These are phyloP conservation scores for Lithobates pipiens DNA, from an alignment of 2,797 vertebrate species.

Conservation along the genomic window DNA sequence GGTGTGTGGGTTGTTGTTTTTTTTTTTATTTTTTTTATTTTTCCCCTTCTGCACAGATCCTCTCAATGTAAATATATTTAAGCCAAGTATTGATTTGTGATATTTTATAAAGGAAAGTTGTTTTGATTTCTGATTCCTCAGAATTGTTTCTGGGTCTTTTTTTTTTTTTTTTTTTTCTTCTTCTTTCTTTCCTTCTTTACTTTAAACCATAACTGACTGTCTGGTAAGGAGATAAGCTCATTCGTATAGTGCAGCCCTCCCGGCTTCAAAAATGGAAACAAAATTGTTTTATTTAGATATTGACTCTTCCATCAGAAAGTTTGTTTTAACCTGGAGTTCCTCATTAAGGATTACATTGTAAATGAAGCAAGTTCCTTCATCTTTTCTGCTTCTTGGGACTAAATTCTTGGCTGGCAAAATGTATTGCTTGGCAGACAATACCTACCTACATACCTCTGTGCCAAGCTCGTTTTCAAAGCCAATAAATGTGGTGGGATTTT, in stretches of 20 bases:
- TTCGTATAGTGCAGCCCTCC: background rate
- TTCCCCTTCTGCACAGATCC: background rate
- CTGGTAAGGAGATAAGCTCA: too few species aligned
- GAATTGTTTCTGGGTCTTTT: background rate
- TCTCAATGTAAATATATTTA: background rate
- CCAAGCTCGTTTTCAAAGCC: background rate
- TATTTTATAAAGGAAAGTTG: background rate
- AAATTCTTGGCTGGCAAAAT: background rate
- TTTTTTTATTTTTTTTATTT: too few species aligned
- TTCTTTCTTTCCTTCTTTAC: too few species aligned
- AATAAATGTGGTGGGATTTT: constrained; percentile 2
- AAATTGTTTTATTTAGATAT: background rate
- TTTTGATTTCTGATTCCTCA: background rate
- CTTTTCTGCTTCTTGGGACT: background rate
- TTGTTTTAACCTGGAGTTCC: background rate
- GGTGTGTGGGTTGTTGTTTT: background rate
- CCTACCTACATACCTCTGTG: constrained; percentile 3
- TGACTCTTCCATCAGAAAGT: background rate
- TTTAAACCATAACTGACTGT: too few species aligned
- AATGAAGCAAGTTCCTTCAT: background rate
- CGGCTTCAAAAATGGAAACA: background rate
- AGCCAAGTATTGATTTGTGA: background rate
- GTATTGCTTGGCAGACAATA: background rate
- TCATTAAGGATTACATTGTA: background rate
- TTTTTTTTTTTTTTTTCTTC: too few species aligned